A percentile compares a stretch with the other conserved stretches of the same genome.
These are phyloP conservation scores for Pantherophis guttatus DNA, from an alignment of 2,113 vertebrate species.

Conservation along the genomic window DNA sequence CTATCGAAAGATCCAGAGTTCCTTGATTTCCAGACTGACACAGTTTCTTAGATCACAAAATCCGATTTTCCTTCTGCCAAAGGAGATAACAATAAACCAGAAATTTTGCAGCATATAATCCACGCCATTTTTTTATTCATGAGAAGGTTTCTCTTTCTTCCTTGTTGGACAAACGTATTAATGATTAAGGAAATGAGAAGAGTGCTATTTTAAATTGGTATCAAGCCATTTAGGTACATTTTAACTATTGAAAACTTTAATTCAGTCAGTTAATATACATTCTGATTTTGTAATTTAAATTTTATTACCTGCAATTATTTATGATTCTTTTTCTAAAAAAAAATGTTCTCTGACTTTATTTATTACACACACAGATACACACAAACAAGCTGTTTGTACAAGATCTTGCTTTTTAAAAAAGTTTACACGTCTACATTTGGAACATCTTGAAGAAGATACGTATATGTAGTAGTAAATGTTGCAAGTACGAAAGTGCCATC, in stretches of 20 bases:
- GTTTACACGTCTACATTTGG: constrained; percentile 64
- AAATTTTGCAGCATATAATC: constrained; percentile 21
- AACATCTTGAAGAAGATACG: constrained; percentile 67
- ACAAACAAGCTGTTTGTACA: constrained; percentile 65
- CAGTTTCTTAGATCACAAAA: constrained; percentile 63
- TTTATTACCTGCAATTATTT: constrained; percentile 79
- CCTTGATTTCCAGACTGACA: constrained; percentile 69
- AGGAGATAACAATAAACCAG: constrained; percentile 55
- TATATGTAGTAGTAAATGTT: constrained; percentile 71
- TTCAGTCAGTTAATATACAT: constrained; percentile 72
- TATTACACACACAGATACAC: constrained; percentile 65
- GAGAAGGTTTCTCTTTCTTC: constrained; percentile 48
- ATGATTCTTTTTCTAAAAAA: constrained; percentile 74
- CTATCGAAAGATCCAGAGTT: constrained; percentile 68
- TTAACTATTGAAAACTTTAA: constrained; percentile 62
- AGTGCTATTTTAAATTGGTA: constrained; percentile 69
- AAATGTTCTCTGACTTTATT: constrained; percentile 77
- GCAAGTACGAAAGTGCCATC: constrained; percentile 79
- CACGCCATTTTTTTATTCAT: constrained; percentile 57
- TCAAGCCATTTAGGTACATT: constrained; percentile 67
- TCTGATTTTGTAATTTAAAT: constrained; percentile 80
- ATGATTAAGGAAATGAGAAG: constrained; percentile 60
- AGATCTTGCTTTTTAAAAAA: constrained; percentile 76
- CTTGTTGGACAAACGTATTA: constrained; percentile 51
- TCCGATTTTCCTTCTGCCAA: constrained; percentile 61